Base-by-base conservation (phyloP, 1,140 invertebrate species). In the Antheraea pernyi region DNA sequence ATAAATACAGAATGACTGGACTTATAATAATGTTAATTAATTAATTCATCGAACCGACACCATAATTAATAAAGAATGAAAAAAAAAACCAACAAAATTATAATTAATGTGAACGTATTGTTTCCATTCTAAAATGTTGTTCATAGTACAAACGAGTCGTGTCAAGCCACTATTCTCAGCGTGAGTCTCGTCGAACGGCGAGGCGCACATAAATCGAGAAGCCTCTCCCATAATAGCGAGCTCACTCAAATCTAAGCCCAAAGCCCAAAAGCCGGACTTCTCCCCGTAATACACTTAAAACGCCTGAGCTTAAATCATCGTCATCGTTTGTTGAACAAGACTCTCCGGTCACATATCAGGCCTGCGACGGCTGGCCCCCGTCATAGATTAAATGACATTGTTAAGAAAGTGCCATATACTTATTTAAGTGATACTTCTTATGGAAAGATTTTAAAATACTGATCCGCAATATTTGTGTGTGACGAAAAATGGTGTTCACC, bases 301-400 rank as follows among this genome's bases (percentile, higher is more conserved):
- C 89, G 86, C 80, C 84, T 80, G 79, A 84, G 89, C 89, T 88
- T 91, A 91, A 89, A 91, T 91, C 89, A 91, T 91, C 89, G 89
- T 91, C 89, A 90, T 87, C 89, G 89, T 91, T 91, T 91, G 88
- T 90, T 91, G 86, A 90, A 90, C 88, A 90, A 90, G 88, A 90
- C 86, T 89, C 88, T 83, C 86, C 88, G 89, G 89, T 91, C 88
- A 91, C 89, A 91, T 91, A 91, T 91, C 89, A 91, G 85, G 72
- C 70, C 81, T 80, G 80, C 79, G 82, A 85, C 82, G 82, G 77
- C 77, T 74, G 72, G 64, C 69, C 74, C 77, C 73, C 46, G 62
- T 67, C 73, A 67, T 59, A 67, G 65, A 59, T 18, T 67, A 67
- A 42, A 65, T n/a, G 10, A 46, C 16, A 6, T 53, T 53, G 13